These are phyloP conservation scores for Scolopax bukidnonensis DNA, from an alignment of 2,797 vertebrate species.

Conservation along the genomic window DNA sequence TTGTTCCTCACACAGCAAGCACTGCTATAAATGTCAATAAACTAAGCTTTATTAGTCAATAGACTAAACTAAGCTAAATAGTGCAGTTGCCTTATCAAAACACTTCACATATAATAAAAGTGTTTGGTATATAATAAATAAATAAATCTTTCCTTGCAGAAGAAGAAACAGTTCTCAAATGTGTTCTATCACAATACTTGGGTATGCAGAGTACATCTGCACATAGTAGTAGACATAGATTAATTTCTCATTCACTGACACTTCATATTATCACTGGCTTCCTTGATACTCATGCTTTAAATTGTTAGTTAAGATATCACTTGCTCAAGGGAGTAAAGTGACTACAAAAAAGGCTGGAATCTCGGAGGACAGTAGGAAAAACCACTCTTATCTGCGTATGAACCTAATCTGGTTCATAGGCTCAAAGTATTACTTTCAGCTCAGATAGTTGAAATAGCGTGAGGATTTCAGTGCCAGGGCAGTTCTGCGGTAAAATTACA, in stretches of 20 bases:
- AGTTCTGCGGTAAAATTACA: background rate
- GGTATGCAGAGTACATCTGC: background rate
- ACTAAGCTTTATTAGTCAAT: background rate
- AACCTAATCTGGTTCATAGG: background rate
- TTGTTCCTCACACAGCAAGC: background rate
- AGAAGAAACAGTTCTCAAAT: constrained; percentile 27
- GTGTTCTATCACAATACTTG: constrained; percentile 31
- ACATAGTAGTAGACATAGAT: background rate
- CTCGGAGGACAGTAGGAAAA: background rate
- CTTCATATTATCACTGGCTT: constrained; percentile 13
- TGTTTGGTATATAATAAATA: background rate
- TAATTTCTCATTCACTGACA: constrained; percentile 46
- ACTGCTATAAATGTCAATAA: background rate
- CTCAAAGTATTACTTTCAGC: constrained; percentile 5
- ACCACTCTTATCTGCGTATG: background rate
- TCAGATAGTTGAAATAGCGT: background rate
- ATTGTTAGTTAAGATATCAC: constrained; percentile 43
- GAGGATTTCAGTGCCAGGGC: background rate
- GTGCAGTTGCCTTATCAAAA: constrained; percentile 47
- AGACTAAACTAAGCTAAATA: background rate
- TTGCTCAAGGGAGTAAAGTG: constrained; percentile 1
- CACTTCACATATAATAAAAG: constrained; percentile 24
- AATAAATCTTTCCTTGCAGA: background rate
- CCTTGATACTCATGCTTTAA: constrained; percentile 39
- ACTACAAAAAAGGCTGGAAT: constrained; percentile 21